Base-by-base conservation (phyloP, 2,797 vertebrate genomes). In the Acrossocheilus wenchowensis region DNA sequence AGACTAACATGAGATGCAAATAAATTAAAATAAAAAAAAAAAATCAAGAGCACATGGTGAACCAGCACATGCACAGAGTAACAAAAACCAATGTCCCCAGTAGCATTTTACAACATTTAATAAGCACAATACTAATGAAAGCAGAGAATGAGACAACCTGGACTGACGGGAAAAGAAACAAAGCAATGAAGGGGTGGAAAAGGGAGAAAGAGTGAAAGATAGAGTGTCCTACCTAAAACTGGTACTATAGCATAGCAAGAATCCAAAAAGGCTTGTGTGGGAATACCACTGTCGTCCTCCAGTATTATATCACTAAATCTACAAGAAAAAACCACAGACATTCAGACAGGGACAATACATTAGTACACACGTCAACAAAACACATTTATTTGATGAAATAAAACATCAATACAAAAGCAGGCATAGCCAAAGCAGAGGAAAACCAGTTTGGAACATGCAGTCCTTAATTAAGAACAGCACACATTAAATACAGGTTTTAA, bases 191-290 rank as follows among this genome's bases (percentile, higher is more conserved):
- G 64, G 39, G 52, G 41, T 23, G 34, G 64, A 41, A 86, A 74
- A 84, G 21, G 48, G 73, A 86, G 54, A 68, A 68, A 68, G 64
- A 50, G 64, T 57, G 39, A 72, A n/a, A 84, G 66, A 78, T 41
- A 48, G 50, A 82, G 15, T 75, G 88, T 91, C 96, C 95, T 98
- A 99, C 98, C 98, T 94, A 99, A 95, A 91, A 99, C 97, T 21
- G 98, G 98, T 90, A 99, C 98, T 94, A 99, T 98, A 93, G 98
- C 98, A 90, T 98, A 99, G 96, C 98, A 99, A 3, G 98, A 99
- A 69, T 98, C 97, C 96, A 99, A 95, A 95, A 99, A 99, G 85
- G 96, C 96, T 93, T 97, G 97, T 88, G 98, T 98, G 85, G 98
- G 98, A 94, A 99, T 99, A 94, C 98, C 98, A 90, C 93, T 96